A percentile compares a stretch with the other conserved stretches of the same genome.
phyloP scores from a whole-genome alignment of 2,113 vertebrate species.

The Promerops cafer region DNA sequence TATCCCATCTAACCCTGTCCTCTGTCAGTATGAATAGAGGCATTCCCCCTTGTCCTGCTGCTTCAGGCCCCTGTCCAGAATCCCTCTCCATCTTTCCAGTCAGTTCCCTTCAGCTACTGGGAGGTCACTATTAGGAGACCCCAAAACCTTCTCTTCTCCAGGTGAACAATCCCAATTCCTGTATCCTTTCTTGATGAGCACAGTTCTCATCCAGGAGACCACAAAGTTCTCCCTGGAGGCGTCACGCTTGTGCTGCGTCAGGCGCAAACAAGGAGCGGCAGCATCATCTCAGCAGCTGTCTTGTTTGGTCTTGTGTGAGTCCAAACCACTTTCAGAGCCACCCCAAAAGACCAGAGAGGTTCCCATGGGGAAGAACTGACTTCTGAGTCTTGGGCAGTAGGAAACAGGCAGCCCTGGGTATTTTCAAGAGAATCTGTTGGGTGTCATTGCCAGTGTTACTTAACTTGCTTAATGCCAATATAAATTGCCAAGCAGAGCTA shows the following conservation, averaged over 20 bases:
- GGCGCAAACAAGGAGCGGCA: not conserved
- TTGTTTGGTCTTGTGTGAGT: not conserved
- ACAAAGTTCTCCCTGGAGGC: not conserved
- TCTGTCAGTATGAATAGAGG: not conserved
- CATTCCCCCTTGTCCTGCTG: not conserved
- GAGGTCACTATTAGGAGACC: too few species aligned
- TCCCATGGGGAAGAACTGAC: not conserved
- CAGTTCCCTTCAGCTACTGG: not conserved
- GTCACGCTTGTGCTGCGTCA: rapidly evolving
- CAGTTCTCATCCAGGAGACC: not conserved
- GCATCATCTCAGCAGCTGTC: not conserved
- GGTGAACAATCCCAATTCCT: not conserved
- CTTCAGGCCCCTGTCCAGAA: not conserved
- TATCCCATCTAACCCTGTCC: not conserved
- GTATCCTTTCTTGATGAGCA: too few species aligned
- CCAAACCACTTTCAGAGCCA: not conserved
- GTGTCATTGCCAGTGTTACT: not conserved
- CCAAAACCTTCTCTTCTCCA: not conserved
- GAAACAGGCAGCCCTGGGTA: not conserved
- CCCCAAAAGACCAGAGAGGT: not conserved
- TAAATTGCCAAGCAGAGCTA: not conserved
- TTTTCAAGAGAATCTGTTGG: not conserved
- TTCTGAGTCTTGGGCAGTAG: not conserved
- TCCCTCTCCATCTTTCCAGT: not conserved
- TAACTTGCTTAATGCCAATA: not conserved